Evolutionary conservation across 2,113 vertebrate species (phyloP), one percentile per base, ranked within the genome.

Genomic region (Poeciliopsis retropinna): DNA sequence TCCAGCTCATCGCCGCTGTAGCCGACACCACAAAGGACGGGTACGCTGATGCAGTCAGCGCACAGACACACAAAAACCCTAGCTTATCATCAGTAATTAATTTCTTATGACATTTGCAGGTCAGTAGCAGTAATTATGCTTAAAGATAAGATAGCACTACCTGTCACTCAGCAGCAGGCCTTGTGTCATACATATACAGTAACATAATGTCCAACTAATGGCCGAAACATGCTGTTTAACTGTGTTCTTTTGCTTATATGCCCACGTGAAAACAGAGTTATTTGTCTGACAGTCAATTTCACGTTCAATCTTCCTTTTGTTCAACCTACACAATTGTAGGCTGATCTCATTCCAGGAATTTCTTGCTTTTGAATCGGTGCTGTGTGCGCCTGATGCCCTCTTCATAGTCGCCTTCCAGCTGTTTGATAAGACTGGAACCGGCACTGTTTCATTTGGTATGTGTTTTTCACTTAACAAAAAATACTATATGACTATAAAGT

Each of bases 311-410:
- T n/a, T n/a, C 69, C 28, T 44, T 34, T 66, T 28, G 67, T 78
- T 25, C 44, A 31, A 29, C 27, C n/a, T 39, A 6, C 19, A 27
- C 63, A 30, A 27, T 30, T 65, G 44, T 87, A 99, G 97, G 92
- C 92, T 98, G 92, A 99, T 98, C 94, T 99, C 97, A 60, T 99
- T 95, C 94, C 97, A 97, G 95, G 97, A 99, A 94, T 99, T 99
- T 93, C 93, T 98, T 92, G 97, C 97, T 8, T 99, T 99, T 94
- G 97, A 99, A 80, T 99, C 98, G 1, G 96, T 98, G 90, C 92
- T 99, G 83, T 99, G 98, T 93, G 96, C 97, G 64, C 98, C 98
- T 31, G 98, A 99, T 92, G 95, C 97, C 73, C 95, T 99, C 94
- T 99, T 98, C 93, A 95, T 98, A 74, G 97, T 99, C 85, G 97